Evolutionary conservation across 2,888 invertebrate species (phyloP), one percentile per base, ranked within the genome.

Genomic region (Cosmorhoe ocellata): DNA sequence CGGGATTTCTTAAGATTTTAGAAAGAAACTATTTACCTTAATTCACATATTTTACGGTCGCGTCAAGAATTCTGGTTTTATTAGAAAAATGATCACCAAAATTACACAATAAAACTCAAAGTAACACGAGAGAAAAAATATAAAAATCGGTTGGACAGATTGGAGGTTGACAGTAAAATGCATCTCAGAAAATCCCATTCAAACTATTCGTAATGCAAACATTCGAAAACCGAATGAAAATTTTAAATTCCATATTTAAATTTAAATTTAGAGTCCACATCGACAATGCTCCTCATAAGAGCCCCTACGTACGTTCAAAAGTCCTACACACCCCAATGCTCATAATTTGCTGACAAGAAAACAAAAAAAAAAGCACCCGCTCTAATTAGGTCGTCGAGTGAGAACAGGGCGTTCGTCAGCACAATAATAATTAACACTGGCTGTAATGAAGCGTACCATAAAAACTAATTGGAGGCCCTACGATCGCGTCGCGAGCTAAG

Each of bases 391-490:
- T 87, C 84, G 85, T 84, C 77, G 84, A 86, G 81, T 84, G 84
- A 81, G 83, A 82, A 82, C 80, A 80, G 79, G 81, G 84, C 81
- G 81, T 84, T 86, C 85, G 84, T 84, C 81, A 83, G 84, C 85
- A 84, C 86, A 85, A 87, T 86, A 87, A 88, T 88, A 88, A 88
- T 88, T 87, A 89, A 87, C 87, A 87, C 86, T 81, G 85, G 75
- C 77, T 82, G 86, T 88, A 89, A 90, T 89, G 86, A 87, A 88
- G 84, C 87, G 78, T 76, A 74, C 76, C 74, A 82, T 88, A 87
- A 90, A 90, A 89, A 89, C 88, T 90, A 89, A 90, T 89, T 90
- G 87, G 88, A 75, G 76, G 70, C 78, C 77, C 79, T 78, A 78
- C 78, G 74, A 76, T 67, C 69, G 72, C 71, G 79, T 76, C 77